Conservation (phyloP, 2,797 vertebrate species). For the Coilia nasus region DNA sequence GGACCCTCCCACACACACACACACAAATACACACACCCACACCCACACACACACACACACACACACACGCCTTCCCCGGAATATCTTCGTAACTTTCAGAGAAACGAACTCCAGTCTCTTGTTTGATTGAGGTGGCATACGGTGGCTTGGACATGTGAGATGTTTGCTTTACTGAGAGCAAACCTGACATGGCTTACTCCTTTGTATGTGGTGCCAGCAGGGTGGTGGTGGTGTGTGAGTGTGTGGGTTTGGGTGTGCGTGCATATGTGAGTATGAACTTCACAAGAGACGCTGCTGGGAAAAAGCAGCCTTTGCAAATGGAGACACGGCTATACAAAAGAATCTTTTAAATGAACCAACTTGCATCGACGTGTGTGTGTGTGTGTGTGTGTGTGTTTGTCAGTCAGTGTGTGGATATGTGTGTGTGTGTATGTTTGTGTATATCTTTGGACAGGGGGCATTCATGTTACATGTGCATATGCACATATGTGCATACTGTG, state of each 20-base stretch:
- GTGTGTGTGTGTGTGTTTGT: no score
- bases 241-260: conserved; percentile 28
- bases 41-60: neutral
- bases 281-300: conserved; percentile 20
- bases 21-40: neutral
- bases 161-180: conserved; percentile 63
- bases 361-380: neutral
- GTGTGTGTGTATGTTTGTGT: no score
- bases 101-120: neutral
- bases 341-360: neutral
- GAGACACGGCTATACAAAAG: neutral
- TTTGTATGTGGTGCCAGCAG: conserved; percentile 66
- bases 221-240: conserved; percentile 60
- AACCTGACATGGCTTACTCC: conserved; percentile 30
- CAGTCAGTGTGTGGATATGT: no score
- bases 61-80: neutral
- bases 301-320: neutral
- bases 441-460: no score
- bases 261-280: conserved; percentile 35
- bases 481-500: conserved; percentile 18
- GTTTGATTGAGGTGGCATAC: neutral
- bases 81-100: no score
- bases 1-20: neutral
- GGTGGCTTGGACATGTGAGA: conserved; percentile 1
- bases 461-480: conserved; percentile 34